Evolutionary conservation across 1,140 invertebrate species (phyloP), one percentile per base, ranked within the genome.

Genomic region (Acyrthosiphon pisum): DNA sequence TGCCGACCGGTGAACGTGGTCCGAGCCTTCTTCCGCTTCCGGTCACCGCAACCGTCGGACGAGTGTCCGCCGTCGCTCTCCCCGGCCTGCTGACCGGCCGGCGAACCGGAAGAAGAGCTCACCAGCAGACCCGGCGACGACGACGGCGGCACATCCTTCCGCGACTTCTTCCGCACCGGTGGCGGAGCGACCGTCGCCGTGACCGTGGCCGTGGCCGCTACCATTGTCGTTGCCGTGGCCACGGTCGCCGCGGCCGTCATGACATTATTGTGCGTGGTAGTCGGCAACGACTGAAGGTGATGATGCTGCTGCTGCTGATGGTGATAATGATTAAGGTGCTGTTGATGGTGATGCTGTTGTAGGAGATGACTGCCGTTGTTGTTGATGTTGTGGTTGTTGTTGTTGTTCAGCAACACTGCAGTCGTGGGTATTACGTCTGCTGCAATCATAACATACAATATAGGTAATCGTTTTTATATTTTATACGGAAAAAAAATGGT

Each of bases 1-100:
- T 99, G 98, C 90, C 98, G 95, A 4, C 98, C 98, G 0, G 98
- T 99, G 96, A 99, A 99, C 0, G 98, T 99, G 30, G 98, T 99
- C 94, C 98, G 96, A 0, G 98, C 98, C 95, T 99, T 99, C 96
- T 99, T 99, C 96, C 98, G 98, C 94, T 98, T 98, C 60, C 96
- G 95, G 91, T 97, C 97, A 76, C 96, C 96, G 37, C 96, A 96
- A 37, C 96, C 95, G 94, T 97, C 96, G 1, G 95, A 94, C 6
- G 89, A 94, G 56, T 94, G 93, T 6, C 83, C 90, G 20, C 93
- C 92, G 44, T 94, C 94, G 48, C 93, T 94, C 83, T 93, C 94
- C 41, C 83, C 93, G 53, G 91, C 93, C 41, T 48, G 53, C 35
- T 91, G 89, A 30, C 89, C 93, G 56, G 93, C 83, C 93, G 90